Evolutionary conservation across 2,797 vertebrate genomes (phyloP), one percentile per base, ranked within the genome.

Genomic region (Kryptolebias ocellatus): DNA sequence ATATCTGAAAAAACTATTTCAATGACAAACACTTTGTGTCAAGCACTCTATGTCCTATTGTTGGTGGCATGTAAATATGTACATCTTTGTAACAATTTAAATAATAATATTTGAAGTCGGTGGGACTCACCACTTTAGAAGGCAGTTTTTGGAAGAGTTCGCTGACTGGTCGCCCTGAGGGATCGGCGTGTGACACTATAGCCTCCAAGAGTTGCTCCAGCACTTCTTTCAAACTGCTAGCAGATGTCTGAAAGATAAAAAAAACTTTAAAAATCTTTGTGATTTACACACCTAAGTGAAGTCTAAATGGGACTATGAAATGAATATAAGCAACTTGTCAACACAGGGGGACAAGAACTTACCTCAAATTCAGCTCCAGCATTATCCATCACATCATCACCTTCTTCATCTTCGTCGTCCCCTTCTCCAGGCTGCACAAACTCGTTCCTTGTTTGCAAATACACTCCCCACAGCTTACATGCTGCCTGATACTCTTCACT

Each of bases 91-190:
- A 14, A 62, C 15, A 46, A 51, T 49, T 65, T 61, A 4, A 17
- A 1, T 10, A 8, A 1, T 20, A 61, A 11, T 1, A 56, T 34
- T 14, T 15, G 0, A 68, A 45, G 24, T 47, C 1, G 8, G 53
- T 24, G 27, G 8, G 11, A 63, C 95, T 90, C 83, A 99, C 98
- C 97, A 98, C 93, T 97, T 98, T 99, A 83, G 97, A 99, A 81
- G 98, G 98, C 82, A 99, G 92, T 84, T 99, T 99, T 95, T 99
- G 98, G 89, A 99, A 99, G 76, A 99, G 95, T 83, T 99, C 98
- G 80, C 98, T 99, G 88, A 98, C 92, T 50, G 95, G 87, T 70
- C 83, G 95, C 72, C 98, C 98, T 84, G 96, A 94, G 71, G 96
- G 94, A 89, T 99, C 96, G 77, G 94, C 87, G 79, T 95, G 95